These are phyloP conservation scores for Montipora foliosa DNA, from an alignment of 64 coral and sea anemone genomes.

Conservation along the genomic window DNA sequence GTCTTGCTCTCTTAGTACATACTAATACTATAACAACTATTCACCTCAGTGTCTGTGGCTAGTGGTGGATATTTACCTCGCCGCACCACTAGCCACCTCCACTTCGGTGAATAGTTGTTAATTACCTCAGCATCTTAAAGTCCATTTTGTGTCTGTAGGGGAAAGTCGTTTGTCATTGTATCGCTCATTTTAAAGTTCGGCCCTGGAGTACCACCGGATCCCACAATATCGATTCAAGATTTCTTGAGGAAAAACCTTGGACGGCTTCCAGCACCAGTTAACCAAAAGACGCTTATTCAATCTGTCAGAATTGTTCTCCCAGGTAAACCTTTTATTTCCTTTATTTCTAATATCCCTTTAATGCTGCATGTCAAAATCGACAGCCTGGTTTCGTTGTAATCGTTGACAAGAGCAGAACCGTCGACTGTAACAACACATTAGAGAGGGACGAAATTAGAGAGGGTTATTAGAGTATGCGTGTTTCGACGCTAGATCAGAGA, in stretches of 20 bases:
- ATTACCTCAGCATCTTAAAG: neutral
- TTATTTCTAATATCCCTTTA: neutral
- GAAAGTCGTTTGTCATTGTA: conserved; percentile 33
- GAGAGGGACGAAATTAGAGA: too few relatives aligned
- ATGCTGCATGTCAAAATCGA: neutral
- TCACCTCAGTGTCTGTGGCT: too few relatives aligned
- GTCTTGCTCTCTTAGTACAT: too few relatives aligned
- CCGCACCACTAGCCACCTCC: neutral
- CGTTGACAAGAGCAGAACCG: too few relatives aligned
- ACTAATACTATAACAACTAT: too few relatives aligned
- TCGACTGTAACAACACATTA: too few relatives aligned
- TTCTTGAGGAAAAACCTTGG: conserved; percentile 84
- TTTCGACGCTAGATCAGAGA: too few relatives aligned
- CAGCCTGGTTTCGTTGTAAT: too few relatives aligned
- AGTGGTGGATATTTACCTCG: too few relatives aligned
- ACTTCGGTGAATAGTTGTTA: too few relatives aligned
- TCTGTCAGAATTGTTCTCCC: conserved; percentile 78
- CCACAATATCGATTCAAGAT: conserved; percentile 80
- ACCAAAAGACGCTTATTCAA: conserved; percentile 67
- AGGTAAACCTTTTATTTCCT: conserved; percentile 46
- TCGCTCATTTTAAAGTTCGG: conserved; percentile 81
- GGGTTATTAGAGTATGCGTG: too few relatives aligned
- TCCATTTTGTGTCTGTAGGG: neutral
- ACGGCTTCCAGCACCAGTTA: conserved; percentile 70
- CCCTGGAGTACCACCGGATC: conserved; percentile 71